Base-by-base conservation (phyloP, 2,888 invertebrate species). In the Caenorhabditis sp. region DNA sequence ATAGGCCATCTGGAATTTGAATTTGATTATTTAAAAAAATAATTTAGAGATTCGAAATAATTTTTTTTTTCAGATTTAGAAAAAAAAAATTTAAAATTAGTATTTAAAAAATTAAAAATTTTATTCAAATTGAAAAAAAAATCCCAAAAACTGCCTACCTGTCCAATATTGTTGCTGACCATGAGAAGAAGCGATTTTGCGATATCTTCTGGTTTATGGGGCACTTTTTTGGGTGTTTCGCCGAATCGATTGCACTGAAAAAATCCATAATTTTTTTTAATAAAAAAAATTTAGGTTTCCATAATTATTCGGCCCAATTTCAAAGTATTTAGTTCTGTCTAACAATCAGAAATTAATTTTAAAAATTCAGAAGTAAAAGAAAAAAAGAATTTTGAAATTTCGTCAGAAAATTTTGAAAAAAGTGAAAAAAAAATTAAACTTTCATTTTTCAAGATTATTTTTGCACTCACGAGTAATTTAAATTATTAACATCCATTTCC, bases 151-250 rank as follows among this genome's bases (percentile, higher is more conserved):
- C 94, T 94, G 32, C 95, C 94, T 85, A 95, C 94, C 92, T 88
- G 95, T 32, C 95, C 95, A 79, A 95, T 94, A 89, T 95, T 95
- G 91, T 95, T 95, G 89, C 94, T 94, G 88, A 95, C 94, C 77
- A 94, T 94, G 88, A 94, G 93, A 55, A 95, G 91, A 40, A 95
- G 92, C 91, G 94, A 94, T 85, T 94, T 93, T 8, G 94, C 95
- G 37, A 86, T 80, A 37, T 88, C 87, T 40, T 79, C 86, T 53
- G 69, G 78, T 18, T 76, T 80, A n/a, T 80, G 80, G 9, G 56
- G 18, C 15, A 65, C 53, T 32, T 62, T 72, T 20, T 47, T 70
- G 5, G 72, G 50, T 1, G 51, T 18, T 22, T 72, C 68, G 8
- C 64, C 67, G 40, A 64, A 83, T 26, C 64, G 35, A 15, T 70